A percentile compares a stretch with the other conserved stretches of the same genome.
These are phyloP conservation scores for Chorisops tibialis DNA, from an alignment of 2,888 invertebrate species.

Conservation along the genomic window DNA sequence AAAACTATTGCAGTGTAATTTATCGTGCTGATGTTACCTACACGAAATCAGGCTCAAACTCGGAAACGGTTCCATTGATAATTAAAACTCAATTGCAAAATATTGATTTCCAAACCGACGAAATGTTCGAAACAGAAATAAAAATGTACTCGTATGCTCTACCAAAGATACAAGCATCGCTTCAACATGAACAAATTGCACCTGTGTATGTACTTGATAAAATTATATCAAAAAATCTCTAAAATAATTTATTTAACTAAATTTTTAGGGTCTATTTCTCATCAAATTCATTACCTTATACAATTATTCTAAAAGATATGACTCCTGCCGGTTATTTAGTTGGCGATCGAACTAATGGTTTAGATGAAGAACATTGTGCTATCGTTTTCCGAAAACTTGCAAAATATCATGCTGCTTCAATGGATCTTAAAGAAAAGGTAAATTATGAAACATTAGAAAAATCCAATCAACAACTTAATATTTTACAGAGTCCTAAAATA, in stretches of 20 bases:
- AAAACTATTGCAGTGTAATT: conserved; percentile 29
- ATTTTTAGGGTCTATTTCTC: neutral
- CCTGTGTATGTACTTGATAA: neutral
- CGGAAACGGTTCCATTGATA: neutral
- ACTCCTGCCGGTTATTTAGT: conserved; percentile 56
- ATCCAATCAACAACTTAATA: neutral
- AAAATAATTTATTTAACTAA: no score
- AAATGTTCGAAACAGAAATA: neutral
- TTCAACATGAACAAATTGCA: neutral
- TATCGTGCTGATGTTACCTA: conserved; percentile 15
- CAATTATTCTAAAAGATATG: conserved; percentile 45
- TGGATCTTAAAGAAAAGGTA: conserved; percentile 55
- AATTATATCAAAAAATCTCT: neutral
- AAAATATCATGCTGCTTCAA: conserved; percentile 56
- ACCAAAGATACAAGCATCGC: neutral
- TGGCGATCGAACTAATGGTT: conserved; percentile 55
- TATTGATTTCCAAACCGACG: neutral
- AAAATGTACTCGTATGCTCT: neutral
- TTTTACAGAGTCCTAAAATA: conserved; percentile 42
- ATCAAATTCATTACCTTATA: neutral
- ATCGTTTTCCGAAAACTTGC: conserved; percentile 55
- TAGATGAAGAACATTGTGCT: conserved; percentile 52
- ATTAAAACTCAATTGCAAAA: neutral
- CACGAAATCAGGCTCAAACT: no score
- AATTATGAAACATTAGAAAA: conserved; percentile 26